Base-by-base conservation (phyloP, 2,888 invertebrate species). In the Acleris laterana region DNA sequence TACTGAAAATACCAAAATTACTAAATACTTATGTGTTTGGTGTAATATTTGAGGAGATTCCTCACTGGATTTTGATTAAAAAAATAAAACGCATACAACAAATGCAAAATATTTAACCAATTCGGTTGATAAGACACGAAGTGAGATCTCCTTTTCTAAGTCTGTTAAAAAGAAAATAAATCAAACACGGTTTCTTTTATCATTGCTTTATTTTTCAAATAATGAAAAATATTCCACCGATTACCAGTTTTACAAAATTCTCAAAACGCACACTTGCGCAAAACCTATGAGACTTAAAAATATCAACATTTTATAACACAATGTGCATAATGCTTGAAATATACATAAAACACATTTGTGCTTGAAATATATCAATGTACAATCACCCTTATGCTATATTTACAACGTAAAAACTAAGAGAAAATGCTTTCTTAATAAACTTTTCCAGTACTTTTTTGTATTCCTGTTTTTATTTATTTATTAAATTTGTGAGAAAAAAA, bases 141-240 rank as follows among this genome's bases (percentile, higher is more conserved):
- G n/a, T n/a, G n/a, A n/a, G n/a, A n/a, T n/a, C n/a, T n/a, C n/a
- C n/a, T n/a, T n/a, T n/a, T 4, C 22, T 22, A 4, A 22, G 4
- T 22, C 22, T 22, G 20, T 25, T 25, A 25, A 25, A 25, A 3
- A 6, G 1, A 25, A 25, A 6, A 25, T 25, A 25, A 25, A 25
- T 25, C 1, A 25, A 25, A 25, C 25, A 25, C 25, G 6, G 46
- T 32, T n/a, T 55, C 11, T 19, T 9, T 13, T 48, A 49, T 59
- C 38, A 13, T n/a, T 19, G 38, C 53, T 64, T 64, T 49, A 42
- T 60, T 28, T 63, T 46, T 58, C 49, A 53, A 32, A 44, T 42
- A 28, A 17, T 9, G 49, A 17, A 25, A 57, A 51, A 61, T 44
- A 57, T 9, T 48, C 13, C 38, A 64, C 59, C 49, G 48, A 55